Base-by-base conservation (phyloP, 2,113 vertebrate genomes). In the Sylvietta virens region DNA sequence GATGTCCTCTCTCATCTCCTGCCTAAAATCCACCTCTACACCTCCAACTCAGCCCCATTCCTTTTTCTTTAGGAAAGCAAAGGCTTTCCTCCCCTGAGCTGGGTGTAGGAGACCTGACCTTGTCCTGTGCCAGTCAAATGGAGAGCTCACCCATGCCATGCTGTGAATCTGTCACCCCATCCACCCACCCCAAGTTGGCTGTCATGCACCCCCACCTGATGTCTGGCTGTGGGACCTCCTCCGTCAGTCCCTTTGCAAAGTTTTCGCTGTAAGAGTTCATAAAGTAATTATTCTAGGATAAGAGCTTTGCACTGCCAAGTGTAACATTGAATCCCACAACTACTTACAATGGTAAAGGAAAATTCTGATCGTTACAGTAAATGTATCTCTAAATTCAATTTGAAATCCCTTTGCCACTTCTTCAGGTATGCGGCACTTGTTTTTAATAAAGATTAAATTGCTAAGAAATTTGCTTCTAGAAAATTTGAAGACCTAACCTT, bases 141-240 rank as follows among this genome's bases (percentile, higher is more conserved):
- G 35, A 60, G 45, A 79, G 10, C 23, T 90, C 40, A 54, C 26
- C 15, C 31, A 61, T 6, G 4, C 35, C 0, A 0, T 17, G 28
- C 35, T 72, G 2, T 40, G 48, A 85, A 47, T 54, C 12, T 23
- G 15, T 15, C 50, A 50, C 6, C 50, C 12, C 54, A 24, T 0
- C 1, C 1, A 83, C 16, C 5, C n/a, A 1, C 2, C 13, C 15
- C 26, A 51, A 28, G 24, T 0, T 4, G 6, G 30, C 15, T 39
- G 8, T 45, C 3, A 4, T 24, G 48, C 35, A 67, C 10, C 39
- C 56, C 17, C 0, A 0, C 8, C 42, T 66, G 10, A 48, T 33
- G 30, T 72, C 53, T 81, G 57, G 10, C 35, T 19, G 5, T 39
- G 71, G 30, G 27, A 79, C 11, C 9, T 82, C 60, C 35, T 90